These are phyloP conservation scores for Sicus ferrugineus DNA, from an alignment of 2,888 invertebrate genomes.

Conservation along the genomic window DNA sequence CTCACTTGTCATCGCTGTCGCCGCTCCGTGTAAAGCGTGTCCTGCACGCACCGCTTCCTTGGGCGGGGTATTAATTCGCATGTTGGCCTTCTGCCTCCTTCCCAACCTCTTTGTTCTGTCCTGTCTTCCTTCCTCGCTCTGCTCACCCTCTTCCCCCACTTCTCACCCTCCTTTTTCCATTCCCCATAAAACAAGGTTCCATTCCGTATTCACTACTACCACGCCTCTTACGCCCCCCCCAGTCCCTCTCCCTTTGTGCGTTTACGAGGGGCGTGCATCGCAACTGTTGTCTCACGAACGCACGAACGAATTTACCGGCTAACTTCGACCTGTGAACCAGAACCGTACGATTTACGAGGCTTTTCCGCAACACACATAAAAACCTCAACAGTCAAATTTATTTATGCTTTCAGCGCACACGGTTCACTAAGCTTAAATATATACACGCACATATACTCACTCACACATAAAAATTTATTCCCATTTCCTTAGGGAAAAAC, in stretches of 20 bases:
- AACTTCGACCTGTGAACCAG: constrained; percentile 50
- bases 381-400: constrained; percentile 56
- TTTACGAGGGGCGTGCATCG: background rate
- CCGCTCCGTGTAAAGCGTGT: no score
- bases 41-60: no score
- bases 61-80: no score
- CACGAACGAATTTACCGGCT: constrained; percentile 37
- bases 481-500: background rate
- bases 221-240: constrained; percentile 26
- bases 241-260: background rate
- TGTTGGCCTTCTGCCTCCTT: no score
- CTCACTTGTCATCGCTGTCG: no score
- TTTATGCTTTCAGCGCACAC: constrained; percentile 48
- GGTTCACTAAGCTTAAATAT: constrained; percentile 10
- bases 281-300: background rate
- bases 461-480: constrained; percentile 2
- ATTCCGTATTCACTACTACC: background rate
- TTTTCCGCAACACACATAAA: constrained; percentile 58
- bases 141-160: background rate
- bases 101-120: no score
- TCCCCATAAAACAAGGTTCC: background rate
- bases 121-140: no score
- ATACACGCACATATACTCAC: constrained; percentile 24
- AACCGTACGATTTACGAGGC: constrained; percentile 58
- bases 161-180: background rate